phyloP scores from a whole-genome alignment of 1,140 invertebrate species.

The Drosophila hydei region DNA sequence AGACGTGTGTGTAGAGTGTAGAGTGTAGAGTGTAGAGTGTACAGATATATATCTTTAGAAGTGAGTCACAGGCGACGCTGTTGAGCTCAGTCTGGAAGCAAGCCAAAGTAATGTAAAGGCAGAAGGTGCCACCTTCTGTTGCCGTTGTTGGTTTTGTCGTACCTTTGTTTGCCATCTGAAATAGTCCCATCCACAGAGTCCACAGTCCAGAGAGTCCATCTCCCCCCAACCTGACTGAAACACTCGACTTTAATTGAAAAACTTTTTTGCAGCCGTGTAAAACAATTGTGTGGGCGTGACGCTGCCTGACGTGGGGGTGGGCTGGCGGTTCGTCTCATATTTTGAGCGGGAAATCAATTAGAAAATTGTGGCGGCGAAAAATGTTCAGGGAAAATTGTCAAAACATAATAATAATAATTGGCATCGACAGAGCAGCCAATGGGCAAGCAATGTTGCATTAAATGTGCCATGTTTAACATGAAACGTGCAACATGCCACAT shows the following conservation, averaged over 20 bases:
- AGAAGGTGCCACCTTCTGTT: slow-evolving; percentile 19
- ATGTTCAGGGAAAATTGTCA: neutral
- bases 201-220: neutral
- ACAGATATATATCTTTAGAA: too few species aligned
- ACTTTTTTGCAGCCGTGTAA: slow-evolving; percentile 36
- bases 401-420: slow-evolving; percentile 14
- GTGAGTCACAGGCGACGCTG: too few species aligned
- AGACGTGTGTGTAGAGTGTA: too few species aligned
- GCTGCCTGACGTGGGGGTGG: too few species aligned
- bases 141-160: slow-evolving; percentile 13
- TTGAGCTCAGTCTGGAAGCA: neutral
- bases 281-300: slow-evolving; percentile 4
- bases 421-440: slow-evolving; percentile 4
- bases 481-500: neutral
- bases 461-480: neutral
- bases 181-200: slow-evolving; percentile 8
- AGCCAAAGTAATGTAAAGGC: slow-evolving; percentile 18
- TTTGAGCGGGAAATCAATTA: slow-evolving; percentile 24
- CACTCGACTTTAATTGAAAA: slow-evolving; percentile 47
- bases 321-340: neutral
- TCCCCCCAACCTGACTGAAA: neutral
- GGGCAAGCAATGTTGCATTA: neutral
- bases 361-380: slow-evolving; percentile 9
- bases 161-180: slow-evolving; percentile 14
- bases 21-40: too few species aligned